These are phyloP conservation scores for Halesus radiatus DNA, from an alignment of 1,140 invertebrate genomes.

Conservation along the genomic window DNA sequence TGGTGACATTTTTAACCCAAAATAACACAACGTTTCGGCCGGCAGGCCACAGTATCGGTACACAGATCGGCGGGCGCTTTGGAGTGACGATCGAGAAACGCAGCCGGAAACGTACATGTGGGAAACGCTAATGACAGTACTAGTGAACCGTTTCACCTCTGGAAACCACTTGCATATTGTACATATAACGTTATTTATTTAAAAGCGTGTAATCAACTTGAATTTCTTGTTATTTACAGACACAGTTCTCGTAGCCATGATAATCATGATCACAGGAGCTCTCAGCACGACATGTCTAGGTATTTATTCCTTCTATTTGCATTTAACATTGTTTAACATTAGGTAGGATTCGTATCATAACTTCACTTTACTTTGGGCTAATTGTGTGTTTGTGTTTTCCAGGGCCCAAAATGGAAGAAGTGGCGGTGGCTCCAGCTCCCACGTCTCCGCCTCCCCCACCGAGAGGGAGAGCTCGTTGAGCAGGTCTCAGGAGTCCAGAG, in stretches of 20 bases:
- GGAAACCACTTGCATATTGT: too few relatives aligned
- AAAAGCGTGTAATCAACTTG: neutral
- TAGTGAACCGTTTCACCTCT: too few relatives aligned
- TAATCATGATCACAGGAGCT: slow-evolving; percentile 51
- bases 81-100: too few relatives aligned
- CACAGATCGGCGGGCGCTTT: too few relatives aligned
- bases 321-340: too few relatives aligned
- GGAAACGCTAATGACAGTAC: too few relatives aligned
- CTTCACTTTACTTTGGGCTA: neutral
- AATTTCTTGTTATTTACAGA: slow-evolving; percentile 47
- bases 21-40: too few relatives aligned
- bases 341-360: neutral
- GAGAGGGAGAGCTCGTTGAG: slow-evolving; percentile 47
- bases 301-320: slow-evolving; percentile 21
- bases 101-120: too few relatives aligned
- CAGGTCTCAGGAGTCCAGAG: slow-evolving; percentile 33
- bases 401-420: slow-evolving; percentile 41
- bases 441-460: slow-evolving; percentile 47
- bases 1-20: too few relatives aligned
- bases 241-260: slow-evolving; percentile 55
- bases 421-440: slow-evolving; percentile 41
- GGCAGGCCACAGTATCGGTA: too few relatives aligned
- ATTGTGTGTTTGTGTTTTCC: neutral
- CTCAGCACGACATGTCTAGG: slow-evolving; percentile 49
- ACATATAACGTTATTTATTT: too few relatives aligned